A percentile compares a stretch with the other conserved stretches of the same genome.
phyloP scores from a whole-genome alignment of 2,113 vertebrate species.

The Scomber colias region DNA sequence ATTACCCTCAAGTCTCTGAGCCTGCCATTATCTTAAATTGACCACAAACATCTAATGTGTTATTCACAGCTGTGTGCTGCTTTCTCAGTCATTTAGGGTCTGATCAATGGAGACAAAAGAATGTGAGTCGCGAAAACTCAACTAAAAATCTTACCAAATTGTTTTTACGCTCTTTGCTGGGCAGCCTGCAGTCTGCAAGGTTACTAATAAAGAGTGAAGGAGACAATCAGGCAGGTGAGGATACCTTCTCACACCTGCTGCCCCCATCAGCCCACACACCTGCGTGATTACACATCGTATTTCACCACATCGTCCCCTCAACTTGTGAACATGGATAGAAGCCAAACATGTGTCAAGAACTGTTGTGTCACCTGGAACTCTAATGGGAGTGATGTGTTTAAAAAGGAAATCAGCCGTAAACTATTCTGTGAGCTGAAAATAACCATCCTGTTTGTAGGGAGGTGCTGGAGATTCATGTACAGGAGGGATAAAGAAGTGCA shows the following conservation, averaged over 20 bases:
- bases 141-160: conserved; percentile 4
- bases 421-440: conserved; percentile 43
- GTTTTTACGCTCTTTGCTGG: conserved; percentile 31
- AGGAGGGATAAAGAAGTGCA: too few species aligned
- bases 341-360: conserved; percentile 61
- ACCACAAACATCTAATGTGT: conserved; percentile 42
- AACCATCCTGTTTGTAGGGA: conserved; percentile 8
- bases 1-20: conserved; percentile 4
- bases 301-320: conserved; percentile 34
- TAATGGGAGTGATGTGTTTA: conserved; percentile 42
- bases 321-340: conserved; percentile 38
- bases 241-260: conserved; percentile 74
- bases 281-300: conserved; percentile 54
- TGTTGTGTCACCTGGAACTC: conserved; percentile 39
- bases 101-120: neutral
- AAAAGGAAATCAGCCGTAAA: conserved; percentile 34
- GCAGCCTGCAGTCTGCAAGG: conserved; percentile 61
- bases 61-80: conserved; percentile 17
- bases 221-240: conserved; percentile 57
- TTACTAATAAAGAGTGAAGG: conserved; percentile 71
- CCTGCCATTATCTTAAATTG: conserved; percentile 25
- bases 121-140: neutral
- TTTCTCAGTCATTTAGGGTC: neutral
- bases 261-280: conserved; percentile 36
- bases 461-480: neutral